These are phyloP conservation scores for Gambusia holbrooki DNA, from an alignment of 2,113 vertebrate genomes.

Conservation along the genomic window DNA sequence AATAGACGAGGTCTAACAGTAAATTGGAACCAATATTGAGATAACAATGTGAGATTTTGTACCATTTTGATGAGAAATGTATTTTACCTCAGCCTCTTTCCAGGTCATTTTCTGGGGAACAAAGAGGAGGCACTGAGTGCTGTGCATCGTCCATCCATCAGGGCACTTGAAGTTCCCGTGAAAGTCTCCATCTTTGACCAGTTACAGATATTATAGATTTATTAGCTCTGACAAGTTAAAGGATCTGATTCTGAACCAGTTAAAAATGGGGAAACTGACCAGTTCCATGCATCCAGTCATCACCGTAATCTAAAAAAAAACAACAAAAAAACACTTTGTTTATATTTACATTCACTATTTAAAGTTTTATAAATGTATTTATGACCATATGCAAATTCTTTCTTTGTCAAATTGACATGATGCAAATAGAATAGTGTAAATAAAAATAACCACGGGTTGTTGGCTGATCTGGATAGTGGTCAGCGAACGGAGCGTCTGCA, in stretches of 20 bases:
- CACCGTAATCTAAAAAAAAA: not conserved
- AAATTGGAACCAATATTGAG: not conserved
- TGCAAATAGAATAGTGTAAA: too few relatives aligned
- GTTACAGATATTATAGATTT: not conserved
- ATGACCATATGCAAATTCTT: not conserved
- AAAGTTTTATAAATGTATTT: not conserved
- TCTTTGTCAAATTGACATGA: not conserved
- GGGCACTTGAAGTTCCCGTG: not conserved
- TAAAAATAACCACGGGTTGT: not conserved
- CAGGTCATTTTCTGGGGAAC: conserved; percentile 2
- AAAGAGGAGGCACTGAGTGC: not conserved
- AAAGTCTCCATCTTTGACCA: not conserved
- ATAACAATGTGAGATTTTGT: not conserved
- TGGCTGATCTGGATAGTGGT: not conserved
- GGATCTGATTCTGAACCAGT: too few relatives aligned
- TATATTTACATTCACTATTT: not conserved
- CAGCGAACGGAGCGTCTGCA: not conserved
- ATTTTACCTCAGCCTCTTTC: not conserved
- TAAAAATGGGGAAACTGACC: not conserved
- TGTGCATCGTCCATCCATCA: not conserved
- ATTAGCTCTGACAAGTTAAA: not conserved
- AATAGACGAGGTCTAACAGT: too few relatives aligned
- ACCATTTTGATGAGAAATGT: not conserved
- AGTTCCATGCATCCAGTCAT: not conserved
- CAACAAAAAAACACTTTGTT: too few relatives aligned